Base-by-base conservation (phyloP, 2,797 vertebrate genomes). In the Pogoniulus pusillus region DNA sequence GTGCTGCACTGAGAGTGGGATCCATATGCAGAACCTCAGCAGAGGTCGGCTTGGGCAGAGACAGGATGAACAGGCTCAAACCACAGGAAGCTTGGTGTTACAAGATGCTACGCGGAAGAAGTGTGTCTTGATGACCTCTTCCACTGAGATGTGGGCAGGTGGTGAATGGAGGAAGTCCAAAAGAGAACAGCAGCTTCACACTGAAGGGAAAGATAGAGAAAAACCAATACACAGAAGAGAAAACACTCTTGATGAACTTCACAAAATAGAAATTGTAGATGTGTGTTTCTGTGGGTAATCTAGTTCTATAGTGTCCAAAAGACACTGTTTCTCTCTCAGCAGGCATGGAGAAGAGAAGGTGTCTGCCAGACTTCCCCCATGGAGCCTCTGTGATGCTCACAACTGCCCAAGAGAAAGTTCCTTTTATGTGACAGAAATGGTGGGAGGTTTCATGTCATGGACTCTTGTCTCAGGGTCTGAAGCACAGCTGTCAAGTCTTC, bases 1-100 rank as follows among this genome's bases (percentile, higher is more conserved):
- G 26, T 5, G 0, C 12, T 58, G 4, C 4, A 0, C 58, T 80
- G 41, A 8, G 8, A 30, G 10, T 63, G 20, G n/a, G 22, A 43
- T 60, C 7, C 17, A 3, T 30, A 35, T 13, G 13, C 13, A 66
- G 35, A 82, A 58, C 35, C 32, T 84, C 24, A 82, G 23, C 18
- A 76, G 39, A 63, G 27, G 39, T n/a, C 35, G 59, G 10, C 22
- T 32, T 59, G 41, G 24, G 35, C 37, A 59, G 43, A 78, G 32
- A 9, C 12, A 11, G 34, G 23, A 29, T 66, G 29, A 76, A 18
- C 7, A 3, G n/a, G 10, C 34, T 74, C 35, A 71, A 17, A 51
- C n/a, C n/a, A 27, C n/a, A 9, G 54, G 32, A 49, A 22, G 58
- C 57, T 64, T 5, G 0, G n/a, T 68, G 1, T 41, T 85, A 22